Base-by-base conservation (phyloP, 2,888 invertebrate species). In the Agriotes lineatus region DNA sequence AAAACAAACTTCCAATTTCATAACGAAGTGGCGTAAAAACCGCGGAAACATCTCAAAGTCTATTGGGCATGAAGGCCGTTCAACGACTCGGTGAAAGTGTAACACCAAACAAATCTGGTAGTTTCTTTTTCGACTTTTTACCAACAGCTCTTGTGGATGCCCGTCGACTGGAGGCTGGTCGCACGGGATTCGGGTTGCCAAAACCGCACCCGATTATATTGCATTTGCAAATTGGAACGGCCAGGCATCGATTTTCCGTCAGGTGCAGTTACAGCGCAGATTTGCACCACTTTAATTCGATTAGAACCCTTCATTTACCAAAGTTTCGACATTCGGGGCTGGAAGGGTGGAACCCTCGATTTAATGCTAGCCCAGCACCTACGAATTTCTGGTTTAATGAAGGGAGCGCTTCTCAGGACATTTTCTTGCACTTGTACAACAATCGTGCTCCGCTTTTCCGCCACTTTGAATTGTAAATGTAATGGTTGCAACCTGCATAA, bases 51-150 rank as follows among this genome's bases (percentile, higher is more conserved):
- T 16, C 39, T 10, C n/a, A 25, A 35, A 52, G 52, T 33, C n/a
- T 52, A 25, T 35, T 33, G 7, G 33, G 18, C 16, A 7, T 57
- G 57, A 57, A 57, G 57, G 57, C n/a, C 57, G 37, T 57, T 57
- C 39, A 57, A 57, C 57, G 57, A 42, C 57, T 12, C 42, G 42
- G 57, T 57, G 57, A 57, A 57, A 57, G 57, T 57, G 18, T 37
- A 57, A 57, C 39, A 39, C 33, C 22, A 54, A 54, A n/a, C 5
- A 35, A 30, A 22, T 20, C 25, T 25, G 16, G 30, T 33, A 10
- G 19, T 54, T 16, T 35, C 33, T 33, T 54, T 54, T 54, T 33
- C 18, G 16, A 5, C 25, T 25, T 25, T 25, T 25, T n/a, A n/a
- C n/a, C n/a, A n/a, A 25, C 25, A 7, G 25, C 7, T 25, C 7